Base-by-base conservation (phyloP, 1,140 invertebrate species). In the Anastrepha obliqua region DNA sequence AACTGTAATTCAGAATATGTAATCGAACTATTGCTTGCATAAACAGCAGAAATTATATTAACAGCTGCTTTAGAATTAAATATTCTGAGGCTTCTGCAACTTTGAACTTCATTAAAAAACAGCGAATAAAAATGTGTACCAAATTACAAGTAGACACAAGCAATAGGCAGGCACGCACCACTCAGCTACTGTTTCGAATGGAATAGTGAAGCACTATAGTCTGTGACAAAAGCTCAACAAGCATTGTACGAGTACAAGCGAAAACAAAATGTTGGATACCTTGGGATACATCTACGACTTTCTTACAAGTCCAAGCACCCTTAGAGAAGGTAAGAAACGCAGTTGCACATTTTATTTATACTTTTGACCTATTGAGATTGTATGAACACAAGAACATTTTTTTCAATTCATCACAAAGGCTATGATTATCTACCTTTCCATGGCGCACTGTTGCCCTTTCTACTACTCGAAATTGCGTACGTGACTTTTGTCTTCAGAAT, bases 81-180 rank as follows among this genome's bases (percentile, higher is more conserved):
- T 29, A 29, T 29, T 29, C 29, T 29, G 29, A 29, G 29, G 29
- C 29, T 29, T 29, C 29, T 29, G 29, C 29, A 29, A 29, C 29
- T 74, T 74, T 74, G 67, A 74, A 74, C 67, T 47, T 44, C 9
- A 74, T 74, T 74, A 74, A 74, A 65, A 70, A 47, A 44, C 67
- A 74, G 6, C 42, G 67, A 74, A 47, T n/a, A 8, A 15, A 74
- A 17, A 74, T n/a, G 29, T 29, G 29, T 44, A 74, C 44, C 2
- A 74, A 29, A 2, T 17, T 67, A 67, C 65, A 67, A 62, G 17
- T 62, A 62, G 60, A 17, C 60, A 62, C 15, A 62, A 62, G 15
- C 29, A 29, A 29, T 29, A 29, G 29, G 29, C 29, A 29, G 13
- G 42, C 42, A 3, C 1, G 13, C 65, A 39, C 29, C 39, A 42